These are phyloP conservation scores for Drosophila pruinosa DNA, from an alignment of 1,140 invertebrate species.

Conservation along the genomic window DNA sequence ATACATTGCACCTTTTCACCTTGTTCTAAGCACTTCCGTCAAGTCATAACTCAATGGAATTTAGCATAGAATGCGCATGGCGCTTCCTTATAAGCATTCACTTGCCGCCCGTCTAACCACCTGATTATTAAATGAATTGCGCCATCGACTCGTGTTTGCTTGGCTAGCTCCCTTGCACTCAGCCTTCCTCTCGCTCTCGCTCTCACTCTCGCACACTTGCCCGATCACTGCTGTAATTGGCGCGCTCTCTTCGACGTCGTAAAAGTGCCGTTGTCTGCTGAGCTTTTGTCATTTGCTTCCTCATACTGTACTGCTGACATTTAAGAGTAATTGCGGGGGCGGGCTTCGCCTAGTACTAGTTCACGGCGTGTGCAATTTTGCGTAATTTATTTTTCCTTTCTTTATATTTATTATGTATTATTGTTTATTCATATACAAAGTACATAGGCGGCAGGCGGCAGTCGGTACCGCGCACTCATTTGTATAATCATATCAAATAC, in stretches of 20 bases:
- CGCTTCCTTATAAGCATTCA: conserved; percentile 33
- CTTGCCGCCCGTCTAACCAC: conserved; percentile 7
- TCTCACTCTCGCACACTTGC: not conserved
- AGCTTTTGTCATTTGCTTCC: conserved; percentile 29
- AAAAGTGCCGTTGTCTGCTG: conserved; percentile 37
- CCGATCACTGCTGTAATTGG: conserved; percentile 19
- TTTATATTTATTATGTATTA: conserved; percentile 12
- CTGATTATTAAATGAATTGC: conserved; percentile 39
- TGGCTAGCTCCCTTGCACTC: not conserved
- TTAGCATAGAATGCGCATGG: conserved; percentile 19
- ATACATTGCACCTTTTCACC: conserved; percentile 8
- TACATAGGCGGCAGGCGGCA: conserved; percentile 1
- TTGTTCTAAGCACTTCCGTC: conserved; percentile 24
- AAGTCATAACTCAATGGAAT: conserved; percentile 27
- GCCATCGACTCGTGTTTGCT: not conserved
- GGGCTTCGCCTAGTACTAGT: no score
- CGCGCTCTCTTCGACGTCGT: conserved; percentile 22
- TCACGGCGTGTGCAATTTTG: conserved; percentile 28
- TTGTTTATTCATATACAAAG: conserved; percentile 12
- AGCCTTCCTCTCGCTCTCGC: not conserved
- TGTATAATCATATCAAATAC: conserved; percentile 44
- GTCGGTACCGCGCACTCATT: not conserved
- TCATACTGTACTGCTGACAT: conserved; percentile 29
- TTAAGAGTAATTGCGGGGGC: not conserved
- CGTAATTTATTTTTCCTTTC: conserved; percentile 18